phyloP scores from a whole-genome alignment of 2,113 vertebrate species.

The Eublepharis macularius region DNA sequence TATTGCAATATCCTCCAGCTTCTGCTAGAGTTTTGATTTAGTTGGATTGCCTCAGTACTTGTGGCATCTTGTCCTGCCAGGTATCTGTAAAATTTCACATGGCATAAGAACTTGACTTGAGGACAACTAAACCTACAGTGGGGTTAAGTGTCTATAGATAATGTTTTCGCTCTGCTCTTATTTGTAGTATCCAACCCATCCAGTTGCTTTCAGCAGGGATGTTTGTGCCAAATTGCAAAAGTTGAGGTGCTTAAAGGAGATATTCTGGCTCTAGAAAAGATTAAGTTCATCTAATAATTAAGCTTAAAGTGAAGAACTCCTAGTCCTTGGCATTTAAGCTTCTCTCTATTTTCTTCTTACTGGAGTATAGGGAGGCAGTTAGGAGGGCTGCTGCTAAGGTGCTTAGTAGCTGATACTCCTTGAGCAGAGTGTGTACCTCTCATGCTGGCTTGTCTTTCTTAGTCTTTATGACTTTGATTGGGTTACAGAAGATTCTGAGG shows the following conservation, averaged over 20 bases:
- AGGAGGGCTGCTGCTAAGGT: accelerated
- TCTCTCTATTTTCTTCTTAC: not conserved
- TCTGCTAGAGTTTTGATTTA: accelerated
- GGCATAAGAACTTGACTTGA: accelerated
- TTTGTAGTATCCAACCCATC: accelerated
- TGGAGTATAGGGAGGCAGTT: accelerated
- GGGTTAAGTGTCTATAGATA: not conserved
- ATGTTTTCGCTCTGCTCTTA: not conserved
- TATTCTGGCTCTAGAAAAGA: not conserved
- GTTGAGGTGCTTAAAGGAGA: not conserved
- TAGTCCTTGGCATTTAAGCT: accelerated
- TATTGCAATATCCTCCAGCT: accelerated
- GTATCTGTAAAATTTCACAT: not conserved
- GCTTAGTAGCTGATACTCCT: accelerated
- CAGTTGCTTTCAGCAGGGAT: not conserved
- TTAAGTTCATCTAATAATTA: not conserved
- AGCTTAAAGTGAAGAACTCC: not conserved
- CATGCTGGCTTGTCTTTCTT: not conserved
- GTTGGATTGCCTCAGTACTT: accelerated
- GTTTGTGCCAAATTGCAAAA: accelerated
- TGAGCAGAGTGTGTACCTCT: not conserved
- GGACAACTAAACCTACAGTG: accelerated
- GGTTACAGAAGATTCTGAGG: not conserved
- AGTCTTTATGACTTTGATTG: no score
- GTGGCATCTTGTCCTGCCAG: not conserved